A percentile compares a stretch with the other conserved stretches of the same genome.
Evolutionary conservation across 2,888 invertebrate genomes (phyloP).

Genomic region (Phorcus lineatus): DNA sequence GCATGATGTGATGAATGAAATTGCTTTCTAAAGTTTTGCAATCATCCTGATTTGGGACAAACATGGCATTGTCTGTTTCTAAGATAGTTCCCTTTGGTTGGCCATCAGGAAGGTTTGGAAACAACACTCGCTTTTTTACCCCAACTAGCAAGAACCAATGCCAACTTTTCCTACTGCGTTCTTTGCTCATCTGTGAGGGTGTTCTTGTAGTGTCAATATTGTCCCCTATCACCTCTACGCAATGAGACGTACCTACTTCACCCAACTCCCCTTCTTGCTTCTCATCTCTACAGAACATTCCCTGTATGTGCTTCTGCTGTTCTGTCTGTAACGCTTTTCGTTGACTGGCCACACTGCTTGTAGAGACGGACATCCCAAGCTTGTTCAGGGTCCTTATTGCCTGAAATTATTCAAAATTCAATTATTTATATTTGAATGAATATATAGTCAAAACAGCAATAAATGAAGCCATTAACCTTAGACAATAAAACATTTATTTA

Average conservation of each 20-base stretch:
- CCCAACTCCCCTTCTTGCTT: background rate
- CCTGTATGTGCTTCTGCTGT: background rate
- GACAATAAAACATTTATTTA: no score
- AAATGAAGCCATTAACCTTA: no score
- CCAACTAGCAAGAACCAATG: slow-evolving; percentile 24
- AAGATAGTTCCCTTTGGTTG: slow-evolving; percentile 5
- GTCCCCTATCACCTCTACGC: slow-evolving; percentile 32
- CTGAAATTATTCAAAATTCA: background rate
- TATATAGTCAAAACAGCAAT: no score
- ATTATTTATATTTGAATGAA: no score
- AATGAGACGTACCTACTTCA: background rate
- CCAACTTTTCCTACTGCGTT: slow-evolving; percentile 19
- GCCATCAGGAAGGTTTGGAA: slow-evolving; percentile 1
- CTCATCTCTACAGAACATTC: background rate
- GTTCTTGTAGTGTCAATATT: slow-evolving; percentile 31
- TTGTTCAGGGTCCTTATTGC: background rate
- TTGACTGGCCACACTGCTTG: background rate
- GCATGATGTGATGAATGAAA: slow-evolving; percentile 10
- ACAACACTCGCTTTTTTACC: slow-evolving; percentile 21
- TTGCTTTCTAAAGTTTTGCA: slow-evolving; percentile 11
- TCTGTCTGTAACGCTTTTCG: background rate
- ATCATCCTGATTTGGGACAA: slow-evolving; percentile 29
- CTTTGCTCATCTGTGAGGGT: slow-evolving; percentile 26
- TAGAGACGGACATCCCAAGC: slow-evolving; percentile 10
- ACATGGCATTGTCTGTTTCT: slow-evolving; percentile 3